A percentile compares a stretch with the other conserved stretches of the same genome.
Conservation (phyloP, 2,113 vertebrate species). For the Etia nguti region DNA sequence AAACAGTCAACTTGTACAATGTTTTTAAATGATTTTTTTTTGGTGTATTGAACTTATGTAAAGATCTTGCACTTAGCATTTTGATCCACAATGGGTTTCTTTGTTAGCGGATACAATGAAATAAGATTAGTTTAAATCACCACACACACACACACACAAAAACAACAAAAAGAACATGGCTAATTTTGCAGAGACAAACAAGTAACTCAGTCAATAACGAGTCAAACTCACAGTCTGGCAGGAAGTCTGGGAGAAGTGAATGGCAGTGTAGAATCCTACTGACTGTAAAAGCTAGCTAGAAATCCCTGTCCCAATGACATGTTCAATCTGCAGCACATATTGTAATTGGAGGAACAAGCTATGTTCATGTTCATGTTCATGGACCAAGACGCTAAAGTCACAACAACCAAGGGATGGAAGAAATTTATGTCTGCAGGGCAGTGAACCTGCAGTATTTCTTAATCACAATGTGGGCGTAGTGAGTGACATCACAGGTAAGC, state of each 20-base stretch:
- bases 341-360: neutral
- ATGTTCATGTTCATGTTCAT: neutral
- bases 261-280: constrained; percentile 20
- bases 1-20: neutral
- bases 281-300: neutral
- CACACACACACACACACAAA: neutral
- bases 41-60: neutral
- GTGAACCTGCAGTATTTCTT: neutral
- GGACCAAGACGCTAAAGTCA: neutral
- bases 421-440: neutral
- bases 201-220: constrained; percentile 36
- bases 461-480: neutral
- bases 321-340: constrained; percentile 13
- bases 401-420: neutral
- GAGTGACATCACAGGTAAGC: constrained; percentile 37
- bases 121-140: neutral
- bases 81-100: neutral
- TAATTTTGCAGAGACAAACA: constrained; percentile 15
- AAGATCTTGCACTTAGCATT: neutral
- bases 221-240: constrained; percentile 29
- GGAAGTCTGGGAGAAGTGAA: constrained; percentile 34
- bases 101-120: neutral
- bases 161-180: constrained; percentile 1
- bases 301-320: constrained; percentile 34
- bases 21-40: neutral